phyloP scores from a whole-genome alignment of 2,888 invertebrate genomes.

The Diaphora mendica region DNA sequence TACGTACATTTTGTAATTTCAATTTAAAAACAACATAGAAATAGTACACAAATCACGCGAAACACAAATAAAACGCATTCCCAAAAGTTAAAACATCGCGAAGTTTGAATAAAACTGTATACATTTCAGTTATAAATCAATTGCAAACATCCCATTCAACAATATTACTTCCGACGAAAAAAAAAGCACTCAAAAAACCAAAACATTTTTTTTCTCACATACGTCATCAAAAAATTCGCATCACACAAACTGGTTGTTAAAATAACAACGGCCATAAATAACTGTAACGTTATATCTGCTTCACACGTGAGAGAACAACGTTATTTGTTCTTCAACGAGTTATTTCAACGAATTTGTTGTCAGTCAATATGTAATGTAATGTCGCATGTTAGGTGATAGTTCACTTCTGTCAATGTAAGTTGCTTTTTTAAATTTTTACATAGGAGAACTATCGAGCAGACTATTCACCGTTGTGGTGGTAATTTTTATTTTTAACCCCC shows the following conservation, averaged over 20 bases:
- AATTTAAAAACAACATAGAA: background rate
- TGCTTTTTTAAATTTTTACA: background rate
- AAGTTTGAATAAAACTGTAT: conserved; percentile 4
- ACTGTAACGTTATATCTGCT: conserved; percentile 45
- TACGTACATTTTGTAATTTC: background rate
- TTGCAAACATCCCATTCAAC: conserved; percentile 12
- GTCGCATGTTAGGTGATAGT: background rate
- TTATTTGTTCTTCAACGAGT: conserved; percentile 35
- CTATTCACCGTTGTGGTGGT: no score
- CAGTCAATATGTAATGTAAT: background rate
- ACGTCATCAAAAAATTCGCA: conserved; percentile 29
- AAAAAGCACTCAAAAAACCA: conserved; percentile 15
- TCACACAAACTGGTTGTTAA: conserved; percentile 37
- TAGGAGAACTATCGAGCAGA: background rate
- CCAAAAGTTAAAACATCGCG: background rate
- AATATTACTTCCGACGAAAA: conserved; percentile 12
- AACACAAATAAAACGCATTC: background rate
- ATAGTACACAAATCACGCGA: background rate
- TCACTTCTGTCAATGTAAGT: background rate
- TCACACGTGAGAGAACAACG: conserved; percentile 48
- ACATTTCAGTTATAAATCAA: conserved; percentile 16
- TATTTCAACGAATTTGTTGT: conserved; percentile 9
- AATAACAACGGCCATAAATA: conserved; percentile 50
- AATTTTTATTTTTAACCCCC: no score
- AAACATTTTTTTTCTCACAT: conserved; percentile 11